These are phyloP conservation scores for Tetrapedia diversipes DNA, from an alignment of 2,888 invertebrate species.

Conservation along the genomic window DNA sequence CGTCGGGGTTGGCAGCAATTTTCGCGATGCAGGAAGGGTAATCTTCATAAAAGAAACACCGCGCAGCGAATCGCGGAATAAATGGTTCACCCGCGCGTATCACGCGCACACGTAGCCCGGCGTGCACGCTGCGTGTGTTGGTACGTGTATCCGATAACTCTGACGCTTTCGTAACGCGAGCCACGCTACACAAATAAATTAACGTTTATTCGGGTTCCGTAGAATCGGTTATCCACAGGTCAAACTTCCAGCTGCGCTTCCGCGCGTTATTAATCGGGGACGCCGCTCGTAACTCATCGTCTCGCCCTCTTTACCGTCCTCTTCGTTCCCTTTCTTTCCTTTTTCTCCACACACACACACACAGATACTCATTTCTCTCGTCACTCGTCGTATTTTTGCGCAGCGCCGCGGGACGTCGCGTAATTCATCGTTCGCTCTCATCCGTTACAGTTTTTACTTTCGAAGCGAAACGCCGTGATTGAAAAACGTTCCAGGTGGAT, in stretches of 20 bases:
- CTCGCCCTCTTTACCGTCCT: slow-evolving; percentile 1
- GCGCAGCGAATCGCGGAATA: too few relatives aligned
- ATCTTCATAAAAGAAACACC: too few relatives aligned
- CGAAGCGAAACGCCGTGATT: slow-evolving; percentile 27
- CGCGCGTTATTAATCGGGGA: slow-evolving; percentile 68
- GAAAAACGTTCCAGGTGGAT: slow-evolving; percentile 31
- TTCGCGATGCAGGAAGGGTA: slow-evolving; percentile 44
- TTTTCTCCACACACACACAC: too few relatives aligned
- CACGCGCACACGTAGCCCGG: too few relatives aligned
- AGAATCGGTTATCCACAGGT: slow-evolving; percentile 54
- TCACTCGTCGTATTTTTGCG: slow-evolving; percentile 25
- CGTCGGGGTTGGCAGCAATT: slow-evolving; percentile 46
- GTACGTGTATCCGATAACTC: slow-evolving; percentile 14
- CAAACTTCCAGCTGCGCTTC: slow-evolving; percentile 64
- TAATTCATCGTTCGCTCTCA: slow-evolving; percentile 5
- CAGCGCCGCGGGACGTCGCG: neutral
- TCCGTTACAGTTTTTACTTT: slow-evolving; percentile 13
- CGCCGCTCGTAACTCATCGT: slow-evolving; percentile 62
- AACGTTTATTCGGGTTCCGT: slow-evolving; percentile 66
- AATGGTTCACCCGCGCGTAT: too few relatives aligned
- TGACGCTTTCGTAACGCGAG: slow-evolving; percentile 16
- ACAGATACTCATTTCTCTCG: too few relatives aligned
- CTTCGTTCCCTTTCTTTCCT: neutral
- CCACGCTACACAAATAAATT: slow-evolving; percentile 59
- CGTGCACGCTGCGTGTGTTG: too few relatives aligned